Evolutionary conservation across 2,888 invertebrate genomes (phyloP).

Genomic region (Dascillus cervinus): DNA sequence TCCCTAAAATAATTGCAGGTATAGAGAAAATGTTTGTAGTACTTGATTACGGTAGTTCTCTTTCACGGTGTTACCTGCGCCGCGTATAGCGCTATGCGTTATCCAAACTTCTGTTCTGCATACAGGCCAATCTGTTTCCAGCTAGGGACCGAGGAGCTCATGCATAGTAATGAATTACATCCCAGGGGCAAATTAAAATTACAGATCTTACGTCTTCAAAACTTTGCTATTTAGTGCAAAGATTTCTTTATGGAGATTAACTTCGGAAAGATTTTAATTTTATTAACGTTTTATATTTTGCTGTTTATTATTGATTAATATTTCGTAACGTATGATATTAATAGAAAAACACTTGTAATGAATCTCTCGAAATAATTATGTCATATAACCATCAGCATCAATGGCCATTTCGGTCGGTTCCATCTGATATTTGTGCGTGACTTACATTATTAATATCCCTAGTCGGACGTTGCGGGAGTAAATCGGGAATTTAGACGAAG

Average conservation of each 20-base stretch:
- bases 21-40: slow-evolving; percentile 14
- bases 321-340: background rate
- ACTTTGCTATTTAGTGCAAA: slow-evolving; percentile 45
- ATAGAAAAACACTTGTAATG: no score
- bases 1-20: slow-evolving; percentile 20
- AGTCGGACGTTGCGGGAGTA: slow-evolving; percentile 22
- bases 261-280: slow-evolving; percentile 16
- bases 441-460: slow-evolving; percentile 31
- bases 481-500: slow-evolving; percentile 25
- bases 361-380: no score
- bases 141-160: slow-evolving; percentile 38
- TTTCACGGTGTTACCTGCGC: slow-evolving; percentile 32
- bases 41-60: slow-evolving; percentile 23
- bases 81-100: slow-evolving; percentile 25
- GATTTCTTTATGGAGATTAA: slow-evolving; percentile 43
- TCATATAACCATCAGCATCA: no score
- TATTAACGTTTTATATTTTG: background rate
- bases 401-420: no score
- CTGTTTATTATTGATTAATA: no score
- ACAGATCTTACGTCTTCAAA: slow-evolving; percentile 44
- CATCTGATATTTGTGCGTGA: slow-evolving; percentile 13
- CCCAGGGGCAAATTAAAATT: slow-evolving; percentile 46
- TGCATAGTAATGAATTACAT: slow-evolving; percentile 47
- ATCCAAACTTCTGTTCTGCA: slow-evolving; percentile 41
- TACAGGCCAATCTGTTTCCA: slow-evolving; percentile 41